A percentile compares a stretch with the other conserved stretches of the same genome.
These are phyloP conservation scores for Reticulitermes lucifugus DNA, from an alignment of 2,888 invertebrate species.

Conservation along the genomic window DNA sequence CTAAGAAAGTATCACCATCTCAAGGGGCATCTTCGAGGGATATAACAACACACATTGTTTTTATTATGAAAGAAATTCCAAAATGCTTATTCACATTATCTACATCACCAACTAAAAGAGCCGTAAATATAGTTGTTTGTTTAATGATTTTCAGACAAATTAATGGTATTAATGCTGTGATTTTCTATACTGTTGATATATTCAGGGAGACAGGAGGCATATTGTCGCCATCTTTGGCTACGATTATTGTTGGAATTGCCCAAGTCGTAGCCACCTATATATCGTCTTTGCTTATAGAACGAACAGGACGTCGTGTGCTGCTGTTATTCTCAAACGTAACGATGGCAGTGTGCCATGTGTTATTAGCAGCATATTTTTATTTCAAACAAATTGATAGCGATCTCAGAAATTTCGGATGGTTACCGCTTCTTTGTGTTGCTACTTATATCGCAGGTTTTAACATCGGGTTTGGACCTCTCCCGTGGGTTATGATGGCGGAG, in stretches of 20 bases:
- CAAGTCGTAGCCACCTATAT: constrained; percentile 78
- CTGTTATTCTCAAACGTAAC: constrained; percentile 81
- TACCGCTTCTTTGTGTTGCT: constrained; percentile 75
- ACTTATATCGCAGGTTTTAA: constrained; percentile 77
- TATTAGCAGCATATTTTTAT: constrained; percentile 81
- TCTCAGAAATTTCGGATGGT: constrained; percentile 66
- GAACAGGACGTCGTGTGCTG: constrained; percentile 81
- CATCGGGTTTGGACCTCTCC: constrained; percentile 82
- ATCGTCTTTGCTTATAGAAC: constrained; percentile 81
- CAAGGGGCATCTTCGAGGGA: background rate
- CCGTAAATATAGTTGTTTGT: constrained; percentile 77
- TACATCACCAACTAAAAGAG: constrained; percentile 61
- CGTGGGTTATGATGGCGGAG: constrained; percentile 84
- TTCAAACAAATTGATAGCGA: constrained; percentile 58
- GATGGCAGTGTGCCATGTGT: constrained; percentile 77
- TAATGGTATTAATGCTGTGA: constrained; percentile 86
- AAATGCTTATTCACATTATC: background rate
- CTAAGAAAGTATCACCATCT: background rate
- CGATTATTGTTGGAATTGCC: constrained; percentile 84
- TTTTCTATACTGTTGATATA: constrained; percentile 83
- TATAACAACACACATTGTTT: background rate
- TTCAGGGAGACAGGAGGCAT: constrained; percentile 73
- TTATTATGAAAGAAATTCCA: background rate
- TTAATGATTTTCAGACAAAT: constrained; percentile 89
- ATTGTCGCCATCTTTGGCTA: constrained; percentile 66